Evolutionary conservation across 2,113 vertebrate genomes (phyloP), one percentile per base, ranked within the genome.

Genomic region (Poeciliopsis retropinna): DNA sequence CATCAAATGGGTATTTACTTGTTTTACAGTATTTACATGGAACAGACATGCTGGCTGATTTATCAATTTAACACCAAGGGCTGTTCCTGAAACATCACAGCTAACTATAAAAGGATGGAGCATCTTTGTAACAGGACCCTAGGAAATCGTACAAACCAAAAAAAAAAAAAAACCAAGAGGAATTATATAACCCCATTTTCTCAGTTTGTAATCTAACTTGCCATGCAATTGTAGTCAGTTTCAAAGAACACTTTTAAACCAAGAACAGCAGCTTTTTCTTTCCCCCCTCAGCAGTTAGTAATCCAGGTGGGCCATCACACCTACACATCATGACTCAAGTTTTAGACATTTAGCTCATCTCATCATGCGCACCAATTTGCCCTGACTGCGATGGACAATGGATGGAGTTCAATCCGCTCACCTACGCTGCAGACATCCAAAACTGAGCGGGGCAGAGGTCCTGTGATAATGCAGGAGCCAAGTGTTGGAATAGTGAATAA

Each of bases 221-320:
- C 67, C 69, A 73, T 28, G 47, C 29, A 25, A 54, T 62, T 31
- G 57, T 66, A 82, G 67, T 32, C 17, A 22, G 75, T 69, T 75
- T 79, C 72, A 78, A 73, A 82, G 68, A 73, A 62, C 64, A 54
- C 70, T 64, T 87, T 70, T 61, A 85, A 86, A 83, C 67, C 82
- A 67, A 78, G 69, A 63, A 68, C 70, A 70, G 83, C 72, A 61
- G 75, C 75, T 57, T 74, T 63, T 73, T 54, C 73, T 11, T 11
- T 11, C 0, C 10, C 34, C 62, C 79, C 64, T 67, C 77, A 81
- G 70, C 83, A 75, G 88, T 85, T 83, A 86, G 75, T 76, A 78
- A 88, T 84, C 83, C 88, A 88, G 87, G 88, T 89, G 87, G 85
- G 81, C 81, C 67, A 70, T 64, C 70, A 67, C 85, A 82, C 88